Conservation (phyloP, 2,888 invertebrate genomes). For the Leptinotarsa peninsularis region DNA sequence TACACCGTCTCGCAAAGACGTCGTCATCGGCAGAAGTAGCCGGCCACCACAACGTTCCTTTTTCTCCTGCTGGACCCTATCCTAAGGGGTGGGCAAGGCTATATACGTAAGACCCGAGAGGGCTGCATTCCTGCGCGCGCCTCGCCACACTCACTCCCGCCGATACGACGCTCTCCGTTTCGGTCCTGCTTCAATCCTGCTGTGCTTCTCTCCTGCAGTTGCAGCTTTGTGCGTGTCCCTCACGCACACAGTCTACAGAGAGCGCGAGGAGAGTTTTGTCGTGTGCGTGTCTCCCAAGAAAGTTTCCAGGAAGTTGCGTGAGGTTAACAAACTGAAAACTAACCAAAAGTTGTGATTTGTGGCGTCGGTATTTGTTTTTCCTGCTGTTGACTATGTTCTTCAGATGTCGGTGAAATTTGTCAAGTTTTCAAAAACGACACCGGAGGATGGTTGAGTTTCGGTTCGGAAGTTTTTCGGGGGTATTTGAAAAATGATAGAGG, state of each 20-base stretch:
- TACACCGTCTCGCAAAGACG: conserved; percentile 11
- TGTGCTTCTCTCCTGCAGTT: conserved; percentile 58
- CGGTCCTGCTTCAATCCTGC: conserved; percentile 49
- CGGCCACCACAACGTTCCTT: conserved; percentile 35
- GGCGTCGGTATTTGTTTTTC: conserved; percentile 25
- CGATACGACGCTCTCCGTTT: conserved; percentile 60
- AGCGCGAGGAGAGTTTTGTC: conserved; percentile 19
- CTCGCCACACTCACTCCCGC: conserved; percentile 53
- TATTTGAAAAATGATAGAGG: conserved; percentile 46
- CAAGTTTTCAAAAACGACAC: conserved; percentile 4
- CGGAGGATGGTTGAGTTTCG: conserved; percentile 12
- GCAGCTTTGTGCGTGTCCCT: conserved; percentile 60
- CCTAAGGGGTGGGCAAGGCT: conserved; percentile 49
- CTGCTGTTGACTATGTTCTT: conserved; percentile 27
- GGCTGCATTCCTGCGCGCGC: conserved; percentile 65
- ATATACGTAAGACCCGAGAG: conserved; percentile 38
- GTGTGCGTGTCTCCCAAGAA: conserved; percentile 22
- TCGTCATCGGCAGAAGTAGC: conserved; percentile 2
- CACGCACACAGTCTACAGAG: conserved; percentile 52
- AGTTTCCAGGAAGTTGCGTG: conserved; percentile 14
- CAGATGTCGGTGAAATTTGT: conserved; percentile 31
- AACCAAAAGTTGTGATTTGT: conserved; percentile 23
- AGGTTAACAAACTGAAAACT: conserved; percentile 24
- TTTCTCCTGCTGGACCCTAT: conserved; percentile 47
- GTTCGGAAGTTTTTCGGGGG: conserved; percentile 25